Conservation (phyloP, 2,113 vertebrate species). For the Ptilonorhynchus violaceus region DNA sequence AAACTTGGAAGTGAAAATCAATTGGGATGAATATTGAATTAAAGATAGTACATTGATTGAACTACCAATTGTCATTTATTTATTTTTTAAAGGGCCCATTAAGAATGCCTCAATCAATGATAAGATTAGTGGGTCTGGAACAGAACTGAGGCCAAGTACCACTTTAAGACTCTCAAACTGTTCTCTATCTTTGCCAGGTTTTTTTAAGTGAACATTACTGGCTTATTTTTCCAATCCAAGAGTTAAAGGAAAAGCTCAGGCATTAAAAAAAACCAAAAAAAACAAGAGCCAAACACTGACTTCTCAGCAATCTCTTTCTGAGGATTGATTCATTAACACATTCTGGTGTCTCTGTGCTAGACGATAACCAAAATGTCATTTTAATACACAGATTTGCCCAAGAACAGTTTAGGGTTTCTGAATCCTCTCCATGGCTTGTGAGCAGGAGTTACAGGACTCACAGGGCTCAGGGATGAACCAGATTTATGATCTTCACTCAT, state of each 20-base stretch:
- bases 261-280: background rate
- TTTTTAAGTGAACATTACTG: background rate
- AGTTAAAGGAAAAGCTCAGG: background rate
- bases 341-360: background rate
- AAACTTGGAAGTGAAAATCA: constrained; percentile 37
- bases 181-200: background rate
- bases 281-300: background rate
- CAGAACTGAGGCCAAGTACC: background rate
- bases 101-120: background rate
- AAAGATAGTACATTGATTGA: background rate
- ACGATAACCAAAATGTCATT: background rate
- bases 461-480: background rate
- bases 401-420: background rate
- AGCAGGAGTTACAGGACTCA: background rate
- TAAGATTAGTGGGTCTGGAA: background rate
- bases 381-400: background rate
- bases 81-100: background rate
- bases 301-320: background rate
- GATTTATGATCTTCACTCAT: background rate
- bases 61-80: background rate
- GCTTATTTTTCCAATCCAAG: background rate
- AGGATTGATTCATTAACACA: background rate
- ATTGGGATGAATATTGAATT: constrained; percentile 30
- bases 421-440: background rate
- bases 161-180: background rate